These are phyloP conservation scores for Patella vulgata DNA, from an alignment of 1,140 invertebrate species.

Conservation along the genomic window DNA sequence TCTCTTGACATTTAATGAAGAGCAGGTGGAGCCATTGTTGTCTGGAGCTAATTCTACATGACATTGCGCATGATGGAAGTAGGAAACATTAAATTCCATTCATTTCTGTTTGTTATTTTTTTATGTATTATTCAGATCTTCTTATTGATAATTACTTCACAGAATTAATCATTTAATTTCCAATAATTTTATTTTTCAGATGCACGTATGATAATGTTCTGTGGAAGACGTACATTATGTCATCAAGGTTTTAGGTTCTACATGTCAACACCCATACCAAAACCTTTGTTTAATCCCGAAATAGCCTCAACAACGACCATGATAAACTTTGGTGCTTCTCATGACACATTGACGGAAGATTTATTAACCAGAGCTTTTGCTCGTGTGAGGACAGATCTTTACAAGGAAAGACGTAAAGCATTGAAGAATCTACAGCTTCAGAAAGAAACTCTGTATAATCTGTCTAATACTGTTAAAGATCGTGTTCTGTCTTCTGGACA, in stretches of 20 bases:
- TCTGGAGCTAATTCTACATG: too few relatives aligned
- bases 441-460: slow-evolving; percentile 48
- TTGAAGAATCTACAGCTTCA: slow-evolving; percentile 52
- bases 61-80: too few relatives aligned
- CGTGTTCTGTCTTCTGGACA: slow-evolving; percentile 51
- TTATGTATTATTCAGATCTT: too few relatives aligned
- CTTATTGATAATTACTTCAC: too few relatives aligned
- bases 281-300: slow-evolving; percentile 55
- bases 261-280: slow-evolving; percentile 51
- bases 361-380: slow-evolving; percentile 59
- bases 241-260: slow-evolving; percentile 60
- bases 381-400: slow-evolving; percentile 55
- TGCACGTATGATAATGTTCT: slow-evolving; percentile 60
- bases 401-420: slow-evolving; percentile 47
- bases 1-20: too few relatives aligned
- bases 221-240: slow-evolving; percentile 58
- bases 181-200: slow-evolving; percentile 41
- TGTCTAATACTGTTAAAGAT: slow-evolving; percentile 49
- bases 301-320: slow-evolving; percentile 56
- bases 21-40: too few relatives aligned
- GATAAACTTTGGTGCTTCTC: slow-evolving; percentile 61
- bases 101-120: too few relatives aligned
- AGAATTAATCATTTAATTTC: too few relatives aligned
- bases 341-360: slow-evolving; percentile 61
- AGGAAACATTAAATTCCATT: too few relatives aligned